Conservation (phyloP, 2,888 invertebrate species). For the Chaetoderma sp. region DNA sequence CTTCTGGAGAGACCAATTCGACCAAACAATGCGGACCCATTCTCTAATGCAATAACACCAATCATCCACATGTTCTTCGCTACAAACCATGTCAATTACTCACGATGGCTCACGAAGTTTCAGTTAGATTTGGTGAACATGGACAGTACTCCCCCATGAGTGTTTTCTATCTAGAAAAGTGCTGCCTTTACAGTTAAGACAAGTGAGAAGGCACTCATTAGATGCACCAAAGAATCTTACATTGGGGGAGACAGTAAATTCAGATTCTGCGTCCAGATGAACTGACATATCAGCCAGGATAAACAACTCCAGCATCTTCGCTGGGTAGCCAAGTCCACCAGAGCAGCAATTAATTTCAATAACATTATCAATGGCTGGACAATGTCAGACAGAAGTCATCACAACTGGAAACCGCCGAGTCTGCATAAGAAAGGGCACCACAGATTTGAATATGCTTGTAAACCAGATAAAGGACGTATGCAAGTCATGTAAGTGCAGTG, state of each 20-base stretch:
- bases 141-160: slow-evolving; percentile 7
- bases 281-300: slow-evolving; percentile 15
- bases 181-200: slow-evolving; percentile 13
- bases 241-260: slow-evolving; percentile 10
- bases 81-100: slow-evolving; percentile 33
- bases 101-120: slow-evolving; percentile 38
- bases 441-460: slow-evolving; percentile 5
- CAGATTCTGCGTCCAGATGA: slow-evolving; percentile 21
- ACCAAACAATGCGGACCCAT: too few relatives aligned
- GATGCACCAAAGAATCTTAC: neutral
- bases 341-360: slow-evolving; percentile 4
- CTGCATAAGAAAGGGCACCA: slow-evolving; percentile 1
- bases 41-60: too few relatives aligned
- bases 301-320: slow-evolving; percentile 16
- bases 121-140: slow-evolving; percentile 35
- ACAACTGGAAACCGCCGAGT: slow-evolving; percentile 1
- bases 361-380: slow-evolving; percentile 9
- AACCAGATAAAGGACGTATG: neutral
- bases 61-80: slow-evolving; percentile 33
- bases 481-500: slow-evolving; percentile 3
- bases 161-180: slow-evolving; percentile 2
- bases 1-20: too few relatives aligned
- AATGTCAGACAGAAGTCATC: slow-evolving; percentile 7
- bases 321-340: slow-evolving; percentile 14
- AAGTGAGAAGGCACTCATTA: neutral